Evolutionary conservation across 2,113 vertebrate genomes (phyloP).

Genomic region (Calcarius ornatus): DNA sequence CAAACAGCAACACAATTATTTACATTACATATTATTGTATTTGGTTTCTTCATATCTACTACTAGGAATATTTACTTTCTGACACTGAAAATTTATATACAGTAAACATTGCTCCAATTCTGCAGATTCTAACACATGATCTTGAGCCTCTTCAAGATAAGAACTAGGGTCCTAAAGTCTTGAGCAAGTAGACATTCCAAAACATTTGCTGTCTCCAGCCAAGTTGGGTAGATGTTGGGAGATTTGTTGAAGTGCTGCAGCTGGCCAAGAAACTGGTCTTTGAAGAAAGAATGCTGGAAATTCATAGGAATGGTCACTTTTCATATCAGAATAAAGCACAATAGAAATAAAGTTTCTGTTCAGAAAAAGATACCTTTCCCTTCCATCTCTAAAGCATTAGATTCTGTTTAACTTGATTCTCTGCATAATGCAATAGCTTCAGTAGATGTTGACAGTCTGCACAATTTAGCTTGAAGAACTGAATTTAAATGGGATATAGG

Average conservation of each 20-base stretch:
- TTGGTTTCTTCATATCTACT: neutral
- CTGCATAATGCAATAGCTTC: neutral
- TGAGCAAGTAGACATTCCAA: neutral
- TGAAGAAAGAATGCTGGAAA: conserved; percentile 3
- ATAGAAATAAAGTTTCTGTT: neutral
- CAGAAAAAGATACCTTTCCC: neutral
- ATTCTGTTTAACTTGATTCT: neutral
- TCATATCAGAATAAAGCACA: conserved; percentile 20
- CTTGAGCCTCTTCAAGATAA: neutral
- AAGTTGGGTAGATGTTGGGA: neutral
- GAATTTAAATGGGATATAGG: neutral
- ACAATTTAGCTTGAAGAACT: neutral
- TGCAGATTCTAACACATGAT: neutral
- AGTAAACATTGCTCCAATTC: neutral
- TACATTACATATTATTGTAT: neutral
- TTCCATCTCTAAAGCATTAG: neutral
- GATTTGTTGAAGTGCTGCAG: neutral
- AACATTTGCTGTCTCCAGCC: neutral
- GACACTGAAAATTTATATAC: neutral
- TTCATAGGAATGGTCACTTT: conserved; percentile 7
- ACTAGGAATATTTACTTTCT: neutral
- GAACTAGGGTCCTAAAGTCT: neutral
- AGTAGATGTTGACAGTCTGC: neutral
- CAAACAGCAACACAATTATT: neutral
- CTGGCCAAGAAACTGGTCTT: neutral